phyloP scores from a whole-genome alignment of 2,797 vertebrate species.

The Coregonus ussuriensis region DNA sequence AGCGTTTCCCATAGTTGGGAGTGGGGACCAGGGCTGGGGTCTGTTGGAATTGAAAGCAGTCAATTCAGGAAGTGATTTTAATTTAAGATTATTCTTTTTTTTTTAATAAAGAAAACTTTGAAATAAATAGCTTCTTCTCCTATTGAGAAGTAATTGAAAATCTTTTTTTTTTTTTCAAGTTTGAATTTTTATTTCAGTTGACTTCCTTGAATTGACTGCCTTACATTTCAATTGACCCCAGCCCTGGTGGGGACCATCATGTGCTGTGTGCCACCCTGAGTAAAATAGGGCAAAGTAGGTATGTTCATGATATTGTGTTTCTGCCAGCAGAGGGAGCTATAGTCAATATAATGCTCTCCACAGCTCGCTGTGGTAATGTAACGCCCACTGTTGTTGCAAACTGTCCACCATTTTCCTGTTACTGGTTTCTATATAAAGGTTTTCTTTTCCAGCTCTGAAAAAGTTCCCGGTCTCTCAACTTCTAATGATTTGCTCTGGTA shows the following conservation, averaged over 20 bases:
- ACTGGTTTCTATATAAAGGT: background rate
- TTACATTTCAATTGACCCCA: too few relatives aligned
- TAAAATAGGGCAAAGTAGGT: background rate
- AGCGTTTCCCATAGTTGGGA: background rate
- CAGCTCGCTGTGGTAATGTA: background rate
- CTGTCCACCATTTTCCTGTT: background rate
- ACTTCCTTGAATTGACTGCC: too few relatives aligned
- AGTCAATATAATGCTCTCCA: background rate
- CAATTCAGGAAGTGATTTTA: too few relatives aligned
- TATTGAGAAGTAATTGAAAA: too few relatives aligned
- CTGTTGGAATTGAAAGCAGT: too few relatives aligned
- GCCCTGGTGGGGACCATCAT: background rate
- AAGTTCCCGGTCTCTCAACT: background rate
- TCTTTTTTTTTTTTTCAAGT: too few relatives aligned
- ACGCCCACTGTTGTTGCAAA: background rate
- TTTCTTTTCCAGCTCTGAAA: background rate
- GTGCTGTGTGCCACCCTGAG: constrained; percentile 16
- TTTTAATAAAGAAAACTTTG: too few relatives aligned
- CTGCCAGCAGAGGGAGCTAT: background rate
- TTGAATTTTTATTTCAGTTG: too few relatives aligned
- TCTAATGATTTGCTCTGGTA: background rate
- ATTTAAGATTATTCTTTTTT: too few relatives aligned
- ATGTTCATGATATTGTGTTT: background rate
- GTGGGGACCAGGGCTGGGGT: too few relatives aligned
- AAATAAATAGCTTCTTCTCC: too few relatives aligned